Evolutionary conservation across 2,888 invertebrate species (phyloP), one percentile per base, ranked within the genome.

Genomic region (Latrodectus elegans): DNA sequence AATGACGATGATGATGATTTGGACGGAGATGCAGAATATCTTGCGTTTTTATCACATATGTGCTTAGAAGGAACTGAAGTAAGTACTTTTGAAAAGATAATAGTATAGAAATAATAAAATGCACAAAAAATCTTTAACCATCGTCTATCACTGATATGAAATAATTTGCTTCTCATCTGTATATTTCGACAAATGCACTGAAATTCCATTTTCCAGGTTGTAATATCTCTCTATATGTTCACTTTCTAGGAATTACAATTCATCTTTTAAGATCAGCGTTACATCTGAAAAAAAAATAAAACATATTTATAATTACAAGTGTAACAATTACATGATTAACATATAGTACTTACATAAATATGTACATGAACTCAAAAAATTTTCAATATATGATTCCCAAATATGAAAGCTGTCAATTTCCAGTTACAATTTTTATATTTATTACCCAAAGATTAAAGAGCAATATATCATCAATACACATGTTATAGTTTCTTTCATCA

Each of bases 21-120:
- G 80, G 85, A 86, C 80, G 85, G 85, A 83, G 70, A 49, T 52
- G 17, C 52, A 64, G 14, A 65, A 67, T 8, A 15, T 22, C 38
- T 51, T 26, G 49, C 8, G 70, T 15, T 68, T 71, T 65, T 86
- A 81, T 87, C 81, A 82, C 87, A 87, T 60, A 72, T 49, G 77
- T n/a, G 53, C 55, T 74, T 80, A 15, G 6, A 38, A 87, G 87
- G 87, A 87, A 87, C 87, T 87, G 14, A n/a, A 51, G 60, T 51
- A 12, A 73, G 65, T 12, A 74, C 12, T 51, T 55, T 79, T 11
- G 52, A 70, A 17, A 53, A 11, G 8, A 74, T 55, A 15, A 49
- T 4, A 60, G 22, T 15, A 17, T 49, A 64, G 10, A 64, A 17
- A 22, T 64, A 68, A 11, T 72, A 51, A 71, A 51, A 64, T 53